These are phyloP conservation scores for Diarsia brunnea DNA, from an alignment of 2,888 invertebrate species.

Conservation along the genomic window DNA sequence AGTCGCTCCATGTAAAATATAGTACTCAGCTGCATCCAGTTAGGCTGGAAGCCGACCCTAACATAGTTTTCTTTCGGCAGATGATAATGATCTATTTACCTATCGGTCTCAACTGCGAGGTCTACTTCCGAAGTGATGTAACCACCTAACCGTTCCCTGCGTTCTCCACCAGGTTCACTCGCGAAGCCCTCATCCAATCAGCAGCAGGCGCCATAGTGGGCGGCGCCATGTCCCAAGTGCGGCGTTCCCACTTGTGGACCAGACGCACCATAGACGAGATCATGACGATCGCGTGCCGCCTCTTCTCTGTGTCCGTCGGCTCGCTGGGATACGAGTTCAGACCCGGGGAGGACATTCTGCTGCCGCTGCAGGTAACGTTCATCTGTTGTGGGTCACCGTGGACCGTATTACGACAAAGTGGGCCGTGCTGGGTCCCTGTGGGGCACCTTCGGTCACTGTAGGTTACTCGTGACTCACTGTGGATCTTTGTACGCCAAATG, in stretches of 20 bases:
- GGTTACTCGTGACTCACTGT: not conserved
- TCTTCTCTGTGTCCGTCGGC: constrained; percentile 87
- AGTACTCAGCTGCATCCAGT: too few relatives aligned
- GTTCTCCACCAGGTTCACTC: constrained; percentile 82
- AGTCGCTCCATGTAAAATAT: too few relatives aligned
- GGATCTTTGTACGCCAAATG: too few relatives aligned
- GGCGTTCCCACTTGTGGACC: constrained; percentile 91
- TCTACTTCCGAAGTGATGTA: too few relatives aligned
- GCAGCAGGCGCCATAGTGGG: constrained; percentile 90
- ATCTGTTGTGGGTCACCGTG: too few relatives aligned
- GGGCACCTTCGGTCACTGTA: not conserved
- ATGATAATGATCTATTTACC: too few relatives aligned
- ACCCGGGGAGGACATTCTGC: constrained; percentile 90
- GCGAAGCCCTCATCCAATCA: constrained; percentile 88
- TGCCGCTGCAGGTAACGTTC: constrained; percentile 81
- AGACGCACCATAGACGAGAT: constrained; percentile 89
- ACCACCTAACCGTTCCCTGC: too few relatives aligned
- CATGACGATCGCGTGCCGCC: constrained; percentile 85
- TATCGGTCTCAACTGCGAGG: too few relatives aligned
- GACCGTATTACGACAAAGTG: too few relatives aligned
- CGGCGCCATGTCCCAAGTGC: constrained; percentile 91
- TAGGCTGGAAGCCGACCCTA: too few relatives aligned
- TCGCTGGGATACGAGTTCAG: constrained; percentile 90
- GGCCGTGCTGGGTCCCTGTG: not conserved
- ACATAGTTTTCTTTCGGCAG: too few relatives aligned